These are phyloP conservation scores for Eupleurogrammus muticus DNA, from an alignment of 2,797 vertebrate species.

Conservation along the genomic window DNA sequence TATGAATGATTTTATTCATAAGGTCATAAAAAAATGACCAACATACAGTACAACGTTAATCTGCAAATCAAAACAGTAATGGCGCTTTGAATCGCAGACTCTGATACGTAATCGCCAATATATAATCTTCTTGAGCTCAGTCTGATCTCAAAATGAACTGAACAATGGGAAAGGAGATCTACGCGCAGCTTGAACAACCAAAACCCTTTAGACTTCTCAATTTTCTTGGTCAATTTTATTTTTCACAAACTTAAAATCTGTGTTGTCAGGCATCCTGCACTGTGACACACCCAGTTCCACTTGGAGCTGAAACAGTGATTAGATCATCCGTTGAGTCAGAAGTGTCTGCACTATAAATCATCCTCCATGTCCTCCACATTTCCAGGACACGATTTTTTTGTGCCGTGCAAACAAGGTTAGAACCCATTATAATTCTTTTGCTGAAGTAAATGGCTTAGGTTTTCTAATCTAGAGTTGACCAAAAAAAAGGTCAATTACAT, in stretches of 20 bases:
- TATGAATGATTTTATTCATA: slow-evolving; percentile 68
- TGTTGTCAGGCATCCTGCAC: slow-evolving; percentile 36
- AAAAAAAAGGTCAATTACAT: slow-evolving; percentile 5
- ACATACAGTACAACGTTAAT: slow-evolving; percentile 47
- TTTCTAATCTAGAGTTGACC: slow-evolving; percentile 26
- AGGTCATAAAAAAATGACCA: slow-evolving; percentile 35
- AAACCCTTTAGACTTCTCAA: slow-evolving; percentile 19
- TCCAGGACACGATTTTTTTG: slow-evolving; percentile 25
- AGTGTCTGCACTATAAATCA: slow-evolving; percentile 32
- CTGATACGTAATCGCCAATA: slow-evolving; percentile 12
- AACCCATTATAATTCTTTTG: slow-evolving; percentile 28
- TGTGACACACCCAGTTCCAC: slow-evolving; percentile 56
- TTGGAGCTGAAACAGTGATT: slow-evolving; percentile 39
- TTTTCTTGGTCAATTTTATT: too few species aligned
- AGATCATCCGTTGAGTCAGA: slow-evolving; percentile 53
- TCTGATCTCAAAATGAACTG: slow-evolving; percentile 34
- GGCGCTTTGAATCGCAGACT: slow-evolving; percentile 48
- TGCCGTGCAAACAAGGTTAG: background rate
- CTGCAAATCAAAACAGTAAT: slow-evolving; percentile 57
- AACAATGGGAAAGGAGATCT: slow-evolving; percentile 37
- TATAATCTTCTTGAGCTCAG: slow-evolving; percentile 52
- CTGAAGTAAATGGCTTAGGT: slow-evolving; percentile 2
- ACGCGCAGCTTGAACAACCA: slow-evolving; percentile 3
- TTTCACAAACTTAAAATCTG: slow-evolving; percentile 35
- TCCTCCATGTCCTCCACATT: slow-evolving; percentile 42